Evolutionary conservation across 2,888 invertebrate genomes (phyloP), one percentile per base, ranked within the genome.

Genomic region (Congeria kusceri): DNA sequence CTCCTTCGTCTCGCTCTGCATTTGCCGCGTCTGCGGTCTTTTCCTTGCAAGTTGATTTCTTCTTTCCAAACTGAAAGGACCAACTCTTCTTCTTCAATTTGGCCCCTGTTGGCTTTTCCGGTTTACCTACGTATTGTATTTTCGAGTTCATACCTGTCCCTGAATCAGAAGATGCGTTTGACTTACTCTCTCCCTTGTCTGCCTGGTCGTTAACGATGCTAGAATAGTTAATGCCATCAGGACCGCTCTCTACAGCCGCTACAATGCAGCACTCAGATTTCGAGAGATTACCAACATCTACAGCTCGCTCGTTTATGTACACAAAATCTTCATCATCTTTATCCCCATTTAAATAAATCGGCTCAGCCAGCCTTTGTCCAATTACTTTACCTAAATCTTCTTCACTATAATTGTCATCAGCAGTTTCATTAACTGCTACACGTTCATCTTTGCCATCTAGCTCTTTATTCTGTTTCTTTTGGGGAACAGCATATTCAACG

Each of bases 71-170:
- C 29, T 83, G 77, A 72, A 83, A 83, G 11, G 83, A 83, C 83
- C 83, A 83, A 39, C 83, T 83, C 71, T 83, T 83, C 77, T 77
- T 79, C 29, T 80, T 80, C 13, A 80, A 23, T 39, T 80, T 80
- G 0, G 59, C 49, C 20, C 69, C 72, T 18, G 72, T 72, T 11
- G 68, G 69, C n/a, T 68, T 67, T 23, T 44, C 28, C 1, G 65
- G 47, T 49, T 69, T 44, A 32, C 76, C 73, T 20, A 59, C 61
- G 28, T 56, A 69, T 29, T 59, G 69, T 39, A 68, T 58, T 69
- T 71, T 71, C 18, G 70, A 18, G 13, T 61, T 74, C 44, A 70
- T 53, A 23, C 69, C 70, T 59, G 74, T 62, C 4, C 57, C 64
- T 32, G 71, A 72, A 46, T 70, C 76, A 23, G 47, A 57, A 0